Evolutionary conservation across 2,797 vertebrate species (phyloP), one percentile per base, ranked within the genome.

Genomic region (Etheostoma perlongum): DNA sequence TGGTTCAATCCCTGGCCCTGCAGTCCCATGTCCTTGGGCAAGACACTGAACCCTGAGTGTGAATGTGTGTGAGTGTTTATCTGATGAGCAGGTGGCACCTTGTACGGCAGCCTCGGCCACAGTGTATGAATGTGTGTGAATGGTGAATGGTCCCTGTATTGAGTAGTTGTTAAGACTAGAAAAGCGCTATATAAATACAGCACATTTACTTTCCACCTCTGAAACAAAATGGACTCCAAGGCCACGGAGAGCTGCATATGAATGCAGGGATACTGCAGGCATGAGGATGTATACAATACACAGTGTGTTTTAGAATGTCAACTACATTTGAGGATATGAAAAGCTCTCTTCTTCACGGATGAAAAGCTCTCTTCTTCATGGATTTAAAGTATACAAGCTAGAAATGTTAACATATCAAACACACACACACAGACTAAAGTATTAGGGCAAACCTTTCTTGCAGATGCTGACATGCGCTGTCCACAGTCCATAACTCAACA

Each of bases 401-500:
- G 6, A 53, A 18, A 54, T 73, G 47, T 19, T 36, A 62, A 53
- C n/a, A n/a, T 21, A 40, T 57, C 11, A 33, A 67, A 13, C 30
- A 6, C 63, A 64, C 27, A 53, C 3, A 44, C 42, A 13, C 40
- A 9, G 8, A 10, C 3, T 14, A 30, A 49, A n/a, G 21, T 1
- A 9, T 11, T 36, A 10, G 14, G 40, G 40, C 10, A 52, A 44
- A 76, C 49, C 36, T 64, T 46, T 57, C 59, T 42, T 11, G 15
- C 63, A 14, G 51, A 73, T 33, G 54, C 74, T 27, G 59, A 74
- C 69, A 36, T n/a, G 10, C 18, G 19, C 67, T 1, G 30, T 65
- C 57, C 49, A 3, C 36, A 46, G 53, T 25, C 71, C 53, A 36
- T n/a, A 67, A 79, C 68, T 74, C 64, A 18, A 19, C 75, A 64